Evolutionary conservation across 2,888 invertebrate genomes (phyloP), one percentile per base, ranked within the genome.

Genomic region (Athrips mouffetella): DNA sequence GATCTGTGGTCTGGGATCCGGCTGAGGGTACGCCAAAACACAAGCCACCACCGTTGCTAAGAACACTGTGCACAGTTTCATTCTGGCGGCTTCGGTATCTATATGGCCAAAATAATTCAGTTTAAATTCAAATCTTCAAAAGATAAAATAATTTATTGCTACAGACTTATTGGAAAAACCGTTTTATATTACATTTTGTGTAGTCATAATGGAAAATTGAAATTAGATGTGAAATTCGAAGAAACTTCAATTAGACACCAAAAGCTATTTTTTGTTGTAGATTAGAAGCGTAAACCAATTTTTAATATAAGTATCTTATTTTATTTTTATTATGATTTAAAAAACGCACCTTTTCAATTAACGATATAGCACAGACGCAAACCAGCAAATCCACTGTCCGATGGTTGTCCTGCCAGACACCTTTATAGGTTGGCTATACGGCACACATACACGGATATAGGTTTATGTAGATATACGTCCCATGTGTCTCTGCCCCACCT

Each of bases 391-490:
- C 63, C 73, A 81, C 76, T 80, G 81, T 55, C 62, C 62, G 57
- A 42, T 54, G 50, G 63, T 1, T 64, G 65, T 80, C 77, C 82
- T 74, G 72, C 51, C 66, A 57, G 63, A 64, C 70, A 71, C 81
- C 84, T 85, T 79, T 86, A 86, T 86, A 86, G 85, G 82, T 80
- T 80, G 82, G 35, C 62, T 54, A 55, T 59, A 59, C 63, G 53
- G 65, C 67, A 58, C 59, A 53, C 58, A 52, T 53, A 47, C 45
- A 23, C 35, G 48, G 37, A 37, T 35, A 48, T 48, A 11, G 11
- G 44, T 51, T 23, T 41, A 41, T 45, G 30, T 47, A 37, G 37
- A 10, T 20, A 45, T 35, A 37, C 45, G 54, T 54, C 56, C 60
- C 45, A 59, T 62, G 70, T 64, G 65, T 65, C 61, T 64, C 57